phyloP scores from a whole-genome alignment of 2,113 vertebrate species.

The Rhineura floridana region DNA sequence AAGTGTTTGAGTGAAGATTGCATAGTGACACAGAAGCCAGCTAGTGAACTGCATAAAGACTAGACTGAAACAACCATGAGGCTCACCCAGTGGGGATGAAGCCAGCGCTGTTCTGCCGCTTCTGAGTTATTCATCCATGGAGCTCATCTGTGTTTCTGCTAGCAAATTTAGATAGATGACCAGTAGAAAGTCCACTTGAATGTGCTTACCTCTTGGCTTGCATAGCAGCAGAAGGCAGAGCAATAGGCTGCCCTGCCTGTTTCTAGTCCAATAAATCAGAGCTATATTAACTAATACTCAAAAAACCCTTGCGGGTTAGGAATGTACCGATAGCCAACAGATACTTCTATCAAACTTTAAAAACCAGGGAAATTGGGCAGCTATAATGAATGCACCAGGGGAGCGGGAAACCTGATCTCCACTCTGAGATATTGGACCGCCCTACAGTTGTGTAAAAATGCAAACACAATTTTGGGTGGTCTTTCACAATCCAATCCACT shows the following conservation, averaged over 20 bases:
- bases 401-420: no score
- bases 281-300: no score
- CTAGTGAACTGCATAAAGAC: neutral
- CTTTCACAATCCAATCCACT: no score
- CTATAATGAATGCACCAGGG: no score
- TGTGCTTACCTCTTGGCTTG: neutral
- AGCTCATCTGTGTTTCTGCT: neutral
- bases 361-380: no score
- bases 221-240: neutral
- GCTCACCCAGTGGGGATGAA: neutral
- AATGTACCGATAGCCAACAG: no score
- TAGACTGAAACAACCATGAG: neutral
- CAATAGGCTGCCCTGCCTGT: neutral
- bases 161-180: neutral
- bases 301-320: no score
- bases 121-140: neutral
- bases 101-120: neutral
- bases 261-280: neutral
- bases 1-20: neutral
- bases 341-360: no score
- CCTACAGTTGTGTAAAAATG: no score
- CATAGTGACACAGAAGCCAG: neutral
- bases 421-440: no score
- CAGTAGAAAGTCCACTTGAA: neutral
- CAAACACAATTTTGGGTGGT: no score